Conservation (phyloP, 2,888 invertebrate genomes). For the Eledone cirrhosa region DNA sequence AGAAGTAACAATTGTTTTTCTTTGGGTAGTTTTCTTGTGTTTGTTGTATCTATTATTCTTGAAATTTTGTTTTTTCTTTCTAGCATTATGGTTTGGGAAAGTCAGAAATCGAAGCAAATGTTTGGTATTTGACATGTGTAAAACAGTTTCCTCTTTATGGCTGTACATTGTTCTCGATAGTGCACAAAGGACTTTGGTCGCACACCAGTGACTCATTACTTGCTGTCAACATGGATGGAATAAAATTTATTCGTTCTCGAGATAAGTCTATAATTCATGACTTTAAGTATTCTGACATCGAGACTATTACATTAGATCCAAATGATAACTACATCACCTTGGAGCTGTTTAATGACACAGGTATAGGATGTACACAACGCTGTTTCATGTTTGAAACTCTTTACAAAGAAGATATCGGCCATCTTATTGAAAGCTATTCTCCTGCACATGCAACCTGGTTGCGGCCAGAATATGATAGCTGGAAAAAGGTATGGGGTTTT, state of each 20-base stretch:
- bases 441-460: slow-evolving; percentile 78
- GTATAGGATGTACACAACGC: slow-evolving; percentile 49
- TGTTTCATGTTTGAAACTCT: slow-evolving; percentile 88
- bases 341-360: slow-evolving; percentile 78
- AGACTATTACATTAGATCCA: slow-evolving; percentile 88
- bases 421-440: slow-evolving; percentile 89
- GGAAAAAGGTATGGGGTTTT: slow-evolving; percentile 47
- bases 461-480: slow-evolving; percentile 58
- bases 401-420: slow-evolving; percentile 90
- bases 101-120: slow-evolving; percentile 89
- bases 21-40: no score
- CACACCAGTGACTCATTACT: slow-evolving; percentile 78
- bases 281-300: slow-evolving; percentile 89
- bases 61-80: slow-evolving; percentile 31
- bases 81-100: slow-evolving; percentile 85
- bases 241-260: slow-evolving; percentile 88
- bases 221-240: slow-evolving; percentile 89
- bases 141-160: slow-evolving; percentile 96
- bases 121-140: slow-evolving; percentile 90
- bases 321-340: slow-evolving; percentile 92
- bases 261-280: slow-evolving; percentile 92
- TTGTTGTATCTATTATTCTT: no score
- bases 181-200: slow-evolving; percentile 93
- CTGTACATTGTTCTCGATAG: slow-evolving; percentile 86
- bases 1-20: no score